Evolutionary conservation across 2,888 invertebrate species (phyloP).

Genomic region (Conops quadrifasciatus): DNA sequence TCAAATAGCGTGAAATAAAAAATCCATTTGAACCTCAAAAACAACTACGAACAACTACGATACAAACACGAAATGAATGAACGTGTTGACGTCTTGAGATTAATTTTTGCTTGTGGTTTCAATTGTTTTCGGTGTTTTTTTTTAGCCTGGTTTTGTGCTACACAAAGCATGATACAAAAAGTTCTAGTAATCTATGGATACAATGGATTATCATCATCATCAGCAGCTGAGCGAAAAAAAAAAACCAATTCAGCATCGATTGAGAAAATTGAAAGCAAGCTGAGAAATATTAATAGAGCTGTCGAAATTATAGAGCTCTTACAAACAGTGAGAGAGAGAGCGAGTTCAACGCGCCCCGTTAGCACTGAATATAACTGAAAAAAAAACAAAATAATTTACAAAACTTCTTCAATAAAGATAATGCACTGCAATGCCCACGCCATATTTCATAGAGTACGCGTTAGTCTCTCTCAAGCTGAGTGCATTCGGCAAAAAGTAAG

Average conservation of each 20-base stretch:
- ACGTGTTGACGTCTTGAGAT: conserved; percentile 22
- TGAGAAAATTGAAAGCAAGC: too few relatives aligned
- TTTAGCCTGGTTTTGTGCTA: neutral
- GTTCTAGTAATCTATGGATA: neutral
- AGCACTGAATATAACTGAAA: too few relatives aligned
- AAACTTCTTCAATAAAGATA: too few relatives aligned
- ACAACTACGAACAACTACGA: neutral
- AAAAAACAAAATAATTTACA: too few relatives aligned
- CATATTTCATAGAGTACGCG: too few relatives aligned
- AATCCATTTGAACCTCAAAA: conserved; percentile 20
- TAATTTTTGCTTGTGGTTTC: conserved; percentile 2
- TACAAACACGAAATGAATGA: neutral
- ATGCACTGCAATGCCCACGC: too few relatives aligned
- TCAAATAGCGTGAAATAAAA: conserved; percentile 33
- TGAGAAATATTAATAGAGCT: too few relatives aligned
- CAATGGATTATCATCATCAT: neutral
- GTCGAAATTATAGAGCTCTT: too few relatives aligned
- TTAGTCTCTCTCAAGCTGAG: too few relatives aligned
- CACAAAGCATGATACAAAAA: neutral
- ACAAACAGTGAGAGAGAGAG: too few relatives aligned
- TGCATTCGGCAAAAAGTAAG: too few relatives aligned
- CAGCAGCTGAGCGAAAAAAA: neutral
- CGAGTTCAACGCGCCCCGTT: too few relatives aligned
- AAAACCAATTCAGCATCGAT: neutral
- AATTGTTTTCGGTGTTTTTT: conserved; percentile 18